Conservation (phyloP, 1,140 invertebrate genomes). For the Bombyx mandarina region DNA sequence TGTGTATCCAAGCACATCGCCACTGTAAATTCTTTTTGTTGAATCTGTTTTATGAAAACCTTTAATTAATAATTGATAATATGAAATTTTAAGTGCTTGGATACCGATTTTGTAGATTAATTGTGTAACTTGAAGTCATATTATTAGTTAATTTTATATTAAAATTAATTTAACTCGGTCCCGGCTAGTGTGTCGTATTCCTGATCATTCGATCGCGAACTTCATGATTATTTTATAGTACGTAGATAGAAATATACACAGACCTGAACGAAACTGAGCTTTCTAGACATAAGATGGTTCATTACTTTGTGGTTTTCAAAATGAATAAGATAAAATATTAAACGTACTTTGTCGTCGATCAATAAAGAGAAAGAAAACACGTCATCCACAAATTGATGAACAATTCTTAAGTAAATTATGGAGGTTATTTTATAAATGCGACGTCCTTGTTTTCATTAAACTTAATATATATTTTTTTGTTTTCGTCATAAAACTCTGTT, state of each 20-base stretch:
- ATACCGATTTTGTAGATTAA: too few relatives aligned
- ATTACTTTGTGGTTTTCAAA: conserved; percentile 40
- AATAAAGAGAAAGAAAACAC: conserved; percentile 1
- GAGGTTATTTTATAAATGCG: conserved; percentile 30
- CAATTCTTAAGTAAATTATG: conserved; percentile 43
- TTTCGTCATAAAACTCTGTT: background rate
- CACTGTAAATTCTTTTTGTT: background rate
- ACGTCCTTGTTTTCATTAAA: conserved; percentile 35
- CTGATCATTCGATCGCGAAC: background rate
- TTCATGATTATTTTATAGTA: conserved; percentile 22
- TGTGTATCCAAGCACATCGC: conserved; percentile 23
- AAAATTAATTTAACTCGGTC: too few relatives aligned
- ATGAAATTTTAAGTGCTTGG: too few relatives aligned
- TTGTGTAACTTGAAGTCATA: too few relatives aligned
- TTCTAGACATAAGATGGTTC: conserved; percentile 36
- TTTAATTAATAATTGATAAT: too few relatives aligned
- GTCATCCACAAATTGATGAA: conserved; percentile 49
- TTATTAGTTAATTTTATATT: too few relatives aligned
- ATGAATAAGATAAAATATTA: background rate
- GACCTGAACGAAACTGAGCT: conserved; percentile 62
- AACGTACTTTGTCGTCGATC: background rate
- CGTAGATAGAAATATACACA: conserved; percentile 63
- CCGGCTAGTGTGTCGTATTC: conserved; percentile 3
- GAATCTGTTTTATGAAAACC: background rate
- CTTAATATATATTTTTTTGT: background rate